Evolutionary conservation across 2,797 vertebrate species (phyloP).

Genomic region (Macropus fuliginosus): DNA sequence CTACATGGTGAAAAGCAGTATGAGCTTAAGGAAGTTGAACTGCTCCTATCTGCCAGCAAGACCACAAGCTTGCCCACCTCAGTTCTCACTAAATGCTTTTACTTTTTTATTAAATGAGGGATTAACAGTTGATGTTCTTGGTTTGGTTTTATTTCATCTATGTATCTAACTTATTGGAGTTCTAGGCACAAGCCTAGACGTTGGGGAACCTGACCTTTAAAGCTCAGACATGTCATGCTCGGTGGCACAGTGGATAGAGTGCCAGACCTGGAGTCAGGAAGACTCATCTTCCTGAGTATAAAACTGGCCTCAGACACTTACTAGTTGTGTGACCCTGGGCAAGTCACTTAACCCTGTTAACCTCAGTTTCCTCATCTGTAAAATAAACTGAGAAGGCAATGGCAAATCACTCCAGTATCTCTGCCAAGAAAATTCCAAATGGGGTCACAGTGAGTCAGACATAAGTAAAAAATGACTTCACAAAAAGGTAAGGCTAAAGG

Average conservation of each 20-base stretch:
- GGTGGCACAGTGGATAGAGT: neutral
- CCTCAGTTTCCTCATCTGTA: neutral
- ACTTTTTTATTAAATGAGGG: too few relatives aligned
- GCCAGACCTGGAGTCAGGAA: neutral
- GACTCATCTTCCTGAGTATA: neutral
- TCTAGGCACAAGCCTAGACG: neutral
- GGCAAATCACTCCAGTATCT: neutral
- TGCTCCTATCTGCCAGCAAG: neutral
- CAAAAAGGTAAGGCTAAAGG: neutral
- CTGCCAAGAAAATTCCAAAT: neutral
- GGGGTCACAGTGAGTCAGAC: neutral
- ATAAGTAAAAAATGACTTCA: neutral
- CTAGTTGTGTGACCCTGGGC: neutral
- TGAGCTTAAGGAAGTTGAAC: slow-evolving; percentile 34
- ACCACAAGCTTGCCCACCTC: neutral
- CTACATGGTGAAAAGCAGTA: slow-evolving; percentile 42
- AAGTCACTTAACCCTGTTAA: neutral
- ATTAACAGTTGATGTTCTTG: neutral
- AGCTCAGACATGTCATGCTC: neutral
- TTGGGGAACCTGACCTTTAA: neutral
- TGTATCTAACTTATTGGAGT: neutral
- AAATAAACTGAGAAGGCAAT: neutral
- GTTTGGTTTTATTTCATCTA: neutral
- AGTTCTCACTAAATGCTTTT: neutral
- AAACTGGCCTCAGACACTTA: neutral